Percentiles rank a stretch among this genome's conserved stretches.
Evolutionary conservation across 2,113 vertebrate genomes (phyloP).

Genomic region (Turnix velox): DNA sequence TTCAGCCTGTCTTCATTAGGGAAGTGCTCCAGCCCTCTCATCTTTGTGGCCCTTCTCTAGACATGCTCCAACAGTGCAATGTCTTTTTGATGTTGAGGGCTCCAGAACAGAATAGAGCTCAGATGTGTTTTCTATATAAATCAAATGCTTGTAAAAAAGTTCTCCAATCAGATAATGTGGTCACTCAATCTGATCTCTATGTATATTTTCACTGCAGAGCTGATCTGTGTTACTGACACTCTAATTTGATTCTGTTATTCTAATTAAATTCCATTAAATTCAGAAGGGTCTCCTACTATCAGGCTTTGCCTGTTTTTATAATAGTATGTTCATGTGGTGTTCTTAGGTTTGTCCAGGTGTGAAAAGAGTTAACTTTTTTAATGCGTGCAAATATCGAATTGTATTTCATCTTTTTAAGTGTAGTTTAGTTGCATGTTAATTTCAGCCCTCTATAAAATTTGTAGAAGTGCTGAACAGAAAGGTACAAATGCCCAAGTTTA

Average conservation of each 20-base stretch:
- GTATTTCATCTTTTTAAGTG: background rate
- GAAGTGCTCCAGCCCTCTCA: no score
- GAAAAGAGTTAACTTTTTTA: background rate
- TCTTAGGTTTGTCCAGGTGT: background rate
- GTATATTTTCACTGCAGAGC: background rate
- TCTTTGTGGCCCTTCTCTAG: no score
- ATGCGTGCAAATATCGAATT: background rate
- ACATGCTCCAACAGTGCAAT: no score
- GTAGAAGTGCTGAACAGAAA: background rate
- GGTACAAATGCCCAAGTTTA: background rate
- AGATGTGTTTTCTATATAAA: background rate
- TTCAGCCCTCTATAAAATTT: background rate
- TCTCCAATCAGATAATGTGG: background rate
- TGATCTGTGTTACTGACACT: background rate
- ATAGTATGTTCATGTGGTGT: accelerated
- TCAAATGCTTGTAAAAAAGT: background rate
- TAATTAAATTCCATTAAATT: background rate
- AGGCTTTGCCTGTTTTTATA: background rate
- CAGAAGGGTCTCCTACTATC: background rate
- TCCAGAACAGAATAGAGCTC: no score
- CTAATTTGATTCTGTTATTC: background rate
- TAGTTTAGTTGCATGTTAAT: background rate
- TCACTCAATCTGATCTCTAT: background rate
- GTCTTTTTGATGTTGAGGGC: no score
- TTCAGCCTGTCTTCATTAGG: no score